A percentile compares a stretch with the other conserved stretches of the same genome.
Evolutionary conservation across 2,888 invertebrate species (phyloP).

Genomic region (Chymomyza amoena): DNA sequence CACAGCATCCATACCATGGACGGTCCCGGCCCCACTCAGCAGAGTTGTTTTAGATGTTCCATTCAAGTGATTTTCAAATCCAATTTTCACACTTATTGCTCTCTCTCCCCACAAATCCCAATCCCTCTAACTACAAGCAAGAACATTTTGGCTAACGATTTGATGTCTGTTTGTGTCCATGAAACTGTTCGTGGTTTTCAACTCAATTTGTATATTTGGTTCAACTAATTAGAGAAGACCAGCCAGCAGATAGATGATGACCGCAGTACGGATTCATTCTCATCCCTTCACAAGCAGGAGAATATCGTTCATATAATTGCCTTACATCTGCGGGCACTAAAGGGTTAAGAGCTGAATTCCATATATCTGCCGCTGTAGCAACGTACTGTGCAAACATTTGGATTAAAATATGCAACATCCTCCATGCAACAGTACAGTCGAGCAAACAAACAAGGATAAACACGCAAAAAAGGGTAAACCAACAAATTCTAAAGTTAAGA

Average conservation of each 20-base stretch:
- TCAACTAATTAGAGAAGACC: constrained; percentile 62
- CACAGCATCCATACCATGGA: too few species aligned
- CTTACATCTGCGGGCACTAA: constrained; percentile 58
- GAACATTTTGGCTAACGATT: not conserved
- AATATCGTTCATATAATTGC: constrained; percentile 55
- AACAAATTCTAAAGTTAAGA: constrained; percentile 58
- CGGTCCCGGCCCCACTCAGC: not conserved
- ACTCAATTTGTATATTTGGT: constrained; percentile 60
- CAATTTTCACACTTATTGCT: constrained; percentile 71
- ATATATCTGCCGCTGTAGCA: constrained; percentile 13
- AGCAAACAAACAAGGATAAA: constrained; percentile 51
- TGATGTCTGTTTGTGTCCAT: not conserved
- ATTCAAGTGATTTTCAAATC: constrained; percentile 68
- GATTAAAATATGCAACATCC: constrained; percentile 65
- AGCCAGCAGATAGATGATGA: not conserved
- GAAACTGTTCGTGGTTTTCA: constrained; percentile 26
- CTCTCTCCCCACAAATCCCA: not conserved
- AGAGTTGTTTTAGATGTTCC: not conserved
- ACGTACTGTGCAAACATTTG: constrained; percentile 59
- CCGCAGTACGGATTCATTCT: not conserved
- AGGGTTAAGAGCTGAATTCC: constrained; percentile 45
- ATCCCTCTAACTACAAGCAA: constrained; percentile 26
- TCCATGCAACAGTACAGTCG: not conserved
- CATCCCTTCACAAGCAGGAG: not conserved
- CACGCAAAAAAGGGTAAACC: constrained; percentile 39